phyloP scores from a whole-genome alignment of 2,113 vertebrate genomes.

The Echinops telfairi region DNA sequence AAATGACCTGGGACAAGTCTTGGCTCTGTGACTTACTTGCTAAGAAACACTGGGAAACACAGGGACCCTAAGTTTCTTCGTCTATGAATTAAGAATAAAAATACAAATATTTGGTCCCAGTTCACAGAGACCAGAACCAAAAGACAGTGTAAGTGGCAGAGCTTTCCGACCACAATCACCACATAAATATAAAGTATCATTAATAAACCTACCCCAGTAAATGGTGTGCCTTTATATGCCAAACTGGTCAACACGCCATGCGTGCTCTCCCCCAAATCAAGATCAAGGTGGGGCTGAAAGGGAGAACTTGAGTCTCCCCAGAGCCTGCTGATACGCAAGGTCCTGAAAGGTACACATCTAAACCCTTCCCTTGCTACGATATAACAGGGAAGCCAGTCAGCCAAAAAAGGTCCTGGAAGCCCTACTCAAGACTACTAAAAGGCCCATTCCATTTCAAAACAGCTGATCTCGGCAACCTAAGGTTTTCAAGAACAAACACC shows the following conservation, averaged over 20 bases:
- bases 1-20: slow-evolving; percentile 39
- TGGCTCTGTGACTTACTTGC: slow-evolving; percentile 36
- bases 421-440: background rate
- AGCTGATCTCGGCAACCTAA: background rate
- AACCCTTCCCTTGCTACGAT: background rate
- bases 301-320: background rate
- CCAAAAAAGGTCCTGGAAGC: background rate
- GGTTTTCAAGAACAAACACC: slow-evolving; percentile 54
- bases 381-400: background rate
- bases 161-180: background rate
- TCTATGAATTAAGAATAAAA: background rate
- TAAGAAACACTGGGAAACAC: slow-evolving; percentile 15
- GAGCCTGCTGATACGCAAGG: slow-evolving; percentile 14
- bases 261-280: slow-evolving; percentile 18
- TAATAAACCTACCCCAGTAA: slow-evolving; percentile 38
- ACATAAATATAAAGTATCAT: slow-evolving; percentile 14
- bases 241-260: slow-evolving; percentile 20
- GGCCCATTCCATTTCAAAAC: background rate
- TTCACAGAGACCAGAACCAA: slow-evolving; percentile 41
- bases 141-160: slow-evolving; percentile 22
- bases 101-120: slow-evolving; percentile 11
- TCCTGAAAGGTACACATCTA: background rate
- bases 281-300: background rate
- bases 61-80: background rate
- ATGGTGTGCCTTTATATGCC: background rate